phyloP scores from a whole-genome alignment of 2,888 invertebrate genomes.

The Melanotus villosus region DNA sequence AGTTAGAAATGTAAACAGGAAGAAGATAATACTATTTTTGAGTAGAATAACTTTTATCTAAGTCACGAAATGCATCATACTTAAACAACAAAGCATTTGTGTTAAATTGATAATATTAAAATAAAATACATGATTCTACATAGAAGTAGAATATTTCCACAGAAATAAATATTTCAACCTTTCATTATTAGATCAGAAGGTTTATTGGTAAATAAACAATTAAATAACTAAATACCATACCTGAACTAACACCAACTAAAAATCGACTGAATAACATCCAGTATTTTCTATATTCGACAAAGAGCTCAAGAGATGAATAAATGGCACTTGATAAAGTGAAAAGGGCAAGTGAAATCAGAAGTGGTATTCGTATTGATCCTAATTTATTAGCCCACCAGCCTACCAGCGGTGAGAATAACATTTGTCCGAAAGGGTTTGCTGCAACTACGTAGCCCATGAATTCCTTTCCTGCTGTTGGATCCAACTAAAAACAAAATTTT shows the following conservation, averaged over 20 bases:
- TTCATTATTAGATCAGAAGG: no score
- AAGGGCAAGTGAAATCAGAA: constrained; percentile 78
- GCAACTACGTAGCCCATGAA: constrained; percentile 88
- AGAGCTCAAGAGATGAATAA: constrained; percentile 83
- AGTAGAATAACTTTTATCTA: no score
- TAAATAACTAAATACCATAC: no score
- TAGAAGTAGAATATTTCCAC: no score
- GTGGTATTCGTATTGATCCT: constrained; percentile 79
- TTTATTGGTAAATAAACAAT: no score
- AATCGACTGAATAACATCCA: constrained; percentile 85
- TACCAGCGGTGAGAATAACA: constrained; percentile 87
- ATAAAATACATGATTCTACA: no score
- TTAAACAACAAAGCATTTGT: no score
- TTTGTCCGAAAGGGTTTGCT: constrained; percentile 89
- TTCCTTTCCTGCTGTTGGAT: constrained; percentile 84
- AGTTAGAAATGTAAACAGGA: no score
- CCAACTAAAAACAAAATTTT: constrained; percentile 77
- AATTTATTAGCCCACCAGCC: constrained; percentile 89
- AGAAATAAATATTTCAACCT: no score
- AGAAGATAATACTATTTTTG: no score
- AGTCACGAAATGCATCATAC: no score
- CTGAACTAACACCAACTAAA: constrained; percentile 87
- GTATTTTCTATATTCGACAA: constrained; percentile 75
- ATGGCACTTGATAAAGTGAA: constrained; percentile 82
- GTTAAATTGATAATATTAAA: no score